Conservation (phyloP, 92 coral and sea anemone genomes). For the Epizoanthus scotinus region DNA sequence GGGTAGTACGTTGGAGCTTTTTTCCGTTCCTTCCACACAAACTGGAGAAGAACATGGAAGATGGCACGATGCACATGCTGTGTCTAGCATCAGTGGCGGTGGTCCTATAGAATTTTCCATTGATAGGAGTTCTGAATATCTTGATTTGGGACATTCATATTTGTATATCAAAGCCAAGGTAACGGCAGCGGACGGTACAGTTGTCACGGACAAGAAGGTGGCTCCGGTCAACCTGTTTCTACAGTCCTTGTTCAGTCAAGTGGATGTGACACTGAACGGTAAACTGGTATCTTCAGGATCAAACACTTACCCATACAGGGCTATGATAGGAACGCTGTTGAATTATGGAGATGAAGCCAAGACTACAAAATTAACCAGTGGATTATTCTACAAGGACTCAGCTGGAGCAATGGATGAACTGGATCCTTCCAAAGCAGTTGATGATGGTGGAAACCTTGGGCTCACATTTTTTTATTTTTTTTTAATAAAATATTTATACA, state of each 20-base stretch:
- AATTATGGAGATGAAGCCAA: conserved; percentile 64
- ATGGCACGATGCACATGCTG: conserved; percentile 44
- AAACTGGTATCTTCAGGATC: conserved; percentile 37
- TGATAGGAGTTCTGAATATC: conserved; percentile 50
- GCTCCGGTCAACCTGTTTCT: too few relatives aligned
- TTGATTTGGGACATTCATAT: conserved; percentile 46
- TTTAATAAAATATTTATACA: too few relatives aligned
- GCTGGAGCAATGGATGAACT: conserved; percentile 58
- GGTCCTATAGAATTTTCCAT: conserved; percentile 53
- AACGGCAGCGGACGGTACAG: conserved; percentile 46
- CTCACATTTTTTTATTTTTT: too few relatives aligned
- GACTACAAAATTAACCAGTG: conserved; percentile 31
- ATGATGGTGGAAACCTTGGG: conserved; percentile 42
- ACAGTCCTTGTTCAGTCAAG: conserved; percentile 39
- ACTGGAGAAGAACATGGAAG: not conserved
- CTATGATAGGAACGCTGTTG: conserved; percentile 43
- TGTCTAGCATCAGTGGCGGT: conserved; percentile 27
- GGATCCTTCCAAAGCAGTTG: conserved; percentile 48
- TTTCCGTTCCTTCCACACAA: conserved; percentile 55
- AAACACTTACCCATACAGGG: conserved; percentile 32
- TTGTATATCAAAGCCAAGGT: conserved; percentile 47
- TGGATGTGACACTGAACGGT: conserved; percentile 40
- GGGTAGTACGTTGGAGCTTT: conserved; percentile 50
- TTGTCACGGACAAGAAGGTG: conserved; percentile 26
- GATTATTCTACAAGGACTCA: conserved; percentile 57